Conservation (phyloP, 2,888 invertebrate species). For the Mylabris sibirica region DNA sequence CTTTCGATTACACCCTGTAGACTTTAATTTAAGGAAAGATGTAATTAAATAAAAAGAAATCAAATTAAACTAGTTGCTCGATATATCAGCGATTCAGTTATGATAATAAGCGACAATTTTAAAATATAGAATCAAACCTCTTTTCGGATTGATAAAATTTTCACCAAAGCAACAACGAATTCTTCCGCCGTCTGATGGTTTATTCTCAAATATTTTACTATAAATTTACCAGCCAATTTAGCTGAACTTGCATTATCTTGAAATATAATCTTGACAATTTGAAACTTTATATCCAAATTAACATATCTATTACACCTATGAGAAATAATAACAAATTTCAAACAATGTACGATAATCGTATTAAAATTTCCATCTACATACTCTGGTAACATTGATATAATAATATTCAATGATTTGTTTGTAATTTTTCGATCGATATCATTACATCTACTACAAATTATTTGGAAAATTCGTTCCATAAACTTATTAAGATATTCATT, state of each 20-base stretch:
- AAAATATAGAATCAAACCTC: background rate
- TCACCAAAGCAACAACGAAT: background rate
- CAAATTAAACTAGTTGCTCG: too few species aligned
- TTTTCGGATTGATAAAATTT: background rate
- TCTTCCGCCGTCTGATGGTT: background rate
- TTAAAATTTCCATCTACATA: background rate
- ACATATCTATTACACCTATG: background rate
- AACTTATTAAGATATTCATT: background rate
- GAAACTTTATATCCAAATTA: background rate
- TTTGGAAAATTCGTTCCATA: background rate
- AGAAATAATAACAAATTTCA: background rate
- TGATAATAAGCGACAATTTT: too few species aligned
- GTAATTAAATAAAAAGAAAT: too few species aligned
- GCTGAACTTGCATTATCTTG: background rate
- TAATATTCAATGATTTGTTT: background rate
- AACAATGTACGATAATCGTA: too few species aligned
- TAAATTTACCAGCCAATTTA: background rate
- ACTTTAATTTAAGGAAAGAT: too few species aligned
- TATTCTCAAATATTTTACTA: background rate
- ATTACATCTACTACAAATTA: background rate
- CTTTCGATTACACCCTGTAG: too few species aligned
- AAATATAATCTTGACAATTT: background rate
- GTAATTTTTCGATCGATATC: background rate
- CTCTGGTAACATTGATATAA: background rate
- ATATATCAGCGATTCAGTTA: too few species aligned